Percentiles rank a stretch among this genome's conserved stretches.
These are phyloP conservation scores for Silurus lanzhouensis DNA, from an alignment of 2,797 vertebrate genomes.

Conservation along the genomic window DNA sequence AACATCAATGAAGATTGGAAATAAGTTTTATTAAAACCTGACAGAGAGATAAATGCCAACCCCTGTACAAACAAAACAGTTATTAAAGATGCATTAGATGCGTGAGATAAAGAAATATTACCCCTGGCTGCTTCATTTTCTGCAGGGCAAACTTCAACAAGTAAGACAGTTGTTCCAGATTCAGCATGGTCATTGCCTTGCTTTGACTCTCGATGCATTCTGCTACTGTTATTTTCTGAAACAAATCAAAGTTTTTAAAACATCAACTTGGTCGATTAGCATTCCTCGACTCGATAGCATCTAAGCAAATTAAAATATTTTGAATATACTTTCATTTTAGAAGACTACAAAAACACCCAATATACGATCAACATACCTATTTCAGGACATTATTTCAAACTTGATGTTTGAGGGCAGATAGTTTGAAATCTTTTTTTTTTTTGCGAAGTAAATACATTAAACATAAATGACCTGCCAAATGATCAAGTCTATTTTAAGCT, in stretches of 20 bases:
- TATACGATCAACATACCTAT: no score
- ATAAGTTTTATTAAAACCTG: neutral
- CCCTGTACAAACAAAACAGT: neutral
- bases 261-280: neutral
- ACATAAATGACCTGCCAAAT: no score
- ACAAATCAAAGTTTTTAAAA: constrained; percentile 34
- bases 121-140: constrained; percentile 99
- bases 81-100: neutral
- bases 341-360: no score
- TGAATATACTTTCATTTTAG: no score
- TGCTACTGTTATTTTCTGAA: constrained; percentile 97
- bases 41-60: neutral
- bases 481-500: no score
- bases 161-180: constrained; percentile 94
- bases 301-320: no score
- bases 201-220: constrained; percentile 99
- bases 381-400: no score
- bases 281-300: neutral
- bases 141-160: constrained; percentile 99
- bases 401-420: no score
- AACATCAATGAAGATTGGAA: neutral
- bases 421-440: no score
- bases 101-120: constrained; percentile 69
- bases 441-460: no score
- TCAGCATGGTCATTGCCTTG: constrained; percentile 99